phyloP scores from a whole-genome alignment of 2,113 vertebrate species.

The Oryzias celebensis region DNA sequence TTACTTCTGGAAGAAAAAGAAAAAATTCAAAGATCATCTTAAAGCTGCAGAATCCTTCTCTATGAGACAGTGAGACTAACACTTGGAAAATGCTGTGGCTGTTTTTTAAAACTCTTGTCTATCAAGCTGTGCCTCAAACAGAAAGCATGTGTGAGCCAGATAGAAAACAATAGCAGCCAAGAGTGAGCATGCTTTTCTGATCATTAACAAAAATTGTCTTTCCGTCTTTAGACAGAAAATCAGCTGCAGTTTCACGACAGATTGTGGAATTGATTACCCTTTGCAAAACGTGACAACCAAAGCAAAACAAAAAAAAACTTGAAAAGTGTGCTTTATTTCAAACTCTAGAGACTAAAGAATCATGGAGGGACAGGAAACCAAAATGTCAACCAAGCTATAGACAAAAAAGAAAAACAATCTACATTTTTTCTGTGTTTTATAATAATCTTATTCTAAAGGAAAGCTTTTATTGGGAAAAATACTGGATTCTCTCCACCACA shows the following conservation, averaged over 20 bases:
- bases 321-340: not conserved
- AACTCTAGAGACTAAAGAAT: not conserved
- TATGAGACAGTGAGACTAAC: conserved; percentile 15
- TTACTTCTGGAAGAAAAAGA: no score
- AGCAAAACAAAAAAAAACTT: not conserved
- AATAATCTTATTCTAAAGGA: no score
- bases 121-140: conserved; percentile 14
- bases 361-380: no score
- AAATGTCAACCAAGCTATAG: no score
- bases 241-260: not conserved
- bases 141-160: conserved; percentile 2
- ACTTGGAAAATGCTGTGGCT: conserved; percentile 36
- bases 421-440: no score
- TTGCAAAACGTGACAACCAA: not conserved
- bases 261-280: not conserved
- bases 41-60: not conserved
- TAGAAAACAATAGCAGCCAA: not conserved
- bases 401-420: no score
- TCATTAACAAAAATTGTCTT: no score
- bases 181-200: not conserved
- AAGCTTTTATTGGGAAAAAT: no score
- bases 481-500: no score
- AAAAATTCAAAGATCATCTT: not conserved
- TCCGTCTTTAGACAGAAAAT: not conserved
- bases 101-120: conserved; percentile 23